Evolutionary conservation across 2,797 vertebrate genomes (phyloP).

Genomic region (Streptopelia turtur): DNA sequence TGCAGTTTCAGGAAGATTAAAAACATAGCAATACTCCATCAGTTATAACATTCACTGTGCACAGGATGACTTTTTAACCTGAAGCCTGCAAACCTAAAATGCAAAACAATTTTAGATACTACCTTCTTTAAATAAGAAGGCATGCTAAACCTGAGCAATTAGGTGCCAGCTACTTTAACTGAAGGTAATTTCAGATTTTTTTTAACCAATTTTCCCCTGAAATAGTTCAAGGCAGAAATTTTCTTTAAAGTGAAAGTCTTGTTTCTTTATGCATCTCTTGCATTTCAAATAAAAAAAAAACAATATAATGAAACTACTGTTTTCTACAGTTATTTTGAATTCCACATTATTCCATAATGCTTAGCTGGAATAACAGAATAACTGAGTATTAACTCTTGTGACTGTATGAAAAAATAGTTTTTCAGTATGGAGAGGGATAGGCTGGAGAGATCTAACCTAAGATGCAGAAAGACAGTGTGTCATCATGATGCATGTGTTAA

Average conservation of each 20-base stretch:
- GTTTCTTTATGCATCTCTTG: background rate
- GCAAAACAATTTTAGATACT: background rate
- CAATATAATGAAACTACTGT: background rate
- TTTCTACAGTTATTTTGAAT: background rate
- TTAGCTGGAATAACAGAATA: background rate
- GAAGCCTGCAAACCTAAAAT: background rate
- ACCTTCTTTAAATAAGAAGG: background rate
- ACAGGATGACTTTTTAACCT: background rate
- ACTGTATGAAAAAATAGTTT: background rate
- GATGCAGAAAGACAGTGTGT: background rate
- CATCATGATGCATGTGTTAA: background rate
- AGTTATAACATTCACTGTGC: background rate
- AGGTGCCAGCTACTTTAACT: background rate
- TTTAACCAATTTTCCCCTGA: background rate
- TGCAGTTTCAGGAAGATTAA: conserved; percentile 35
- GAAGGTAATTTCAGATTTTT: background rate
- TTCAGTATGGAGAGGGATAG: background rate
- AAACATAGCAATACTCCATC: background rate
- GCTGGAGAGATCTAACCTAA: background rate
- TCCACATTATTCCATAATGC: background rate
- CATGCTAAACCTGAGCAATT: background rate
- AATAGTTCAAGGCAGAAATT: background rate
- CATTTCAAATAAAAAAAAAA: background rate
- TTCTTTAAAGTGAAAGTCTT: background rate
- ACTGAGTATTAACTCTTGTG: background rate